phyloP scores from a whole-genome alignment of 2,113 vertebrate genomes.

The Clinocottus analis region DNA sequence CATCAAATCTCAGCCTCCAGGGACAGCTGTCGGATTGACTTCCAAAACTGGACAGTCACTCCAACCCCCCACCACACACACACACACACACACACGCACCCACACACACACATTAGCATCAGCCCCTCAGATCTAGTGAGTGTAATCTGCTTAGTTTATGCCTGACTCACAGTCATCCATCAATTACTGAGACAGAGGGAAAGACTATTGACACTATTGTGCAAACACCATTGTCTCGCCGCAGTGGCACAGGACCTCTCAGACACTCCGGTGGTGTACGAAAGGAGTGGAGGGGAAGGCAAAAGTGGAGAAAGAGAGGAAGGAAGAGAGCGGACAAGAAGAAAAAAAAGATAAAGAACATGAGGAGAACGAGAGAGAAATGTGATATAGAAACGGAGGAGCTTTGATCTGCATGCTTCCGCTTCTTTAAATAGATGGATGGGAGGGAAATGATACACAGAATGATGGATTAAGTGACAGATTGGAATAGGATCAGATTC shows the following conservation, averaged over 20 bases:
- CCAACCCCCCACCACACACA: constrained; percentile 18
- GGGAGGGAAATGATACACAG: constrained; percentile 52
- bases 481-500: constrained; percentile 64
- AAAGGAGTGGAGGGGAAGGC: constrained; percentile 5
- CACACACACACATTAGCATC: constrained; percentile 57
- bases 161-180: constrained; percentile 77
- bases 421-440: constrained; percentile 62
- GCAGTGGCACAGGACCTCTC: constrained; percentile 80
- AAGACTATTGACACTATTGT: constrained; percentile 91
- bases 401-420: constrained; percentile 6
- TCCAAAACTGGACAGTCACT: constrained; percentile 72
- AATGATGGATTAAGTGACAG: constrained; percentile 63
- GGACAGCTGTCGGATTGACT: constrained; percentile 68
- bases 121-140: constrained; percentile 55
- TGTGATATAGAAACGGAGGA: not conserved
- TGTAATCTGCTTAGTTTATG: constrained; percentile 79
- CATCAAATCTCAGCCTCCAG: constrained; percentile 56
- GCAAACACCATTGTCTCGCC: constrained; percentile 84
- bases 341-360: not conserved
- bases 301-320: not conserved
- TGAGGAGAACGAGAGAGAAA: not conserved
- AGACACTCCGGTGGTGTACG: constrained; percentile 86
- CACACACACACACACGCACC: constrained; percentile 32
- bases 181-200: constrained; percentile 79
- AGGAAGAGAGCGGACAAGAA: not conserved